A percentile compares a stretch with the other conserved stretches of the same genome.
Evolutionary conservation across 35 echinoderm and acorn worm species (phyloP).

Genomic region (Ophioderma brevispina): DNA sequence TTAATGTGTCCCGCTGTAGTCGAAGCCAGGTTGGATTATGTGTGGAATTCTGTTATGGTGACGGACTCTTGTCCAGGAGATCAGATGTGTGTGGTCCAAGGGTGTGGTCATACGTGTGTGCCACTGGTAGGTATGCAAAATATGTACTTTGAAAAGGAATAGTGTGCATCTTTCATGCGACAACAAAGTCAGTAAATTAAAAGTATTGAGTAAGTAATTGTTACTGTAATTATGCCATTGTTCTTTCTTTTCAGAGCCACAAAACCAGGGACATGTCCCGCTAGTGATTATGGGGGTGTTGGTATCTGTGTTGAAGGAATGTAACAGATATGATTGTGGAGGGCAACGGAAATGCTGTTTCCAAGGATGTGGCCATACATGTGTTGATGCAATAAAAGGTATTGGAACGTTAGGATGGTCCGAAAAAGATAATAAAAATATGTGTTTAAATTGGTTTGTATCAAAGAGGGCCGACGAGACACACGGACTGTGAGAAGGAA

Average conservation of each 20-base stretch:
- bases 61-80: slow-evolving; percentile 29
- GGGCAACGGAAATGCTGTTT: slow-evolving; percentile 70
- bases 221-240: neutral
- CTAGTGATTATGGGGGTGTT: slow-evolving; percentile 29
- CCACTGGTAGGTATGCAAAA: too few species aligned
- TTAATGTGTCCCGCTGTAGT: slow-evolving; percentile 1
- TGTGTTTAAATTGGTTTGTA: too few species aligned
- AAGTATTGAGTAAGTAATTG: too few species aligned
- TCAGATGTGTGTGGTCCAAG: too few species aligned
- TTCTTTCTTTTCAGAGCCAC: neutral
- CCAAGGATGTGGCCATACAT: slow-evolving; percentile 75
- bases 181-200: too few species aligned
- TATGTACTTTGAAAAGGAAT: too few species aligned
- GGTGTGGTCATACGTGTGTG: too few species aligned
- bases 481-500: too few species aligned
- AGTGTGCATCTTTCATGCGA: too few species aligned
- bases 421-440: too few species aligned
- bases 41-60: slow-evolving; percentile 50
- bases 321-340: slow-evolving; percentile 43
- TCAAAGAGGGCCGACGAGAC: too few species aligned
- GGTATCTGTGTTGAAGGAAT: slow-evolving; percentile 57
- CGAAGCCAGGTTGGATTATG: slow-evolving; percentile 42
- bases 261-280: slow-evolving; percentile 45
- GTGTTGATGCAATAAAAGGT: slow-evolving; percentile 33
- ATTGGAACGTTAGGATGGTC: too few species aligned